phyloP scores from a whole-genome alignment of 2,113 vertebrate genomes.

The Kryptolebias marmoratus region DNA sequence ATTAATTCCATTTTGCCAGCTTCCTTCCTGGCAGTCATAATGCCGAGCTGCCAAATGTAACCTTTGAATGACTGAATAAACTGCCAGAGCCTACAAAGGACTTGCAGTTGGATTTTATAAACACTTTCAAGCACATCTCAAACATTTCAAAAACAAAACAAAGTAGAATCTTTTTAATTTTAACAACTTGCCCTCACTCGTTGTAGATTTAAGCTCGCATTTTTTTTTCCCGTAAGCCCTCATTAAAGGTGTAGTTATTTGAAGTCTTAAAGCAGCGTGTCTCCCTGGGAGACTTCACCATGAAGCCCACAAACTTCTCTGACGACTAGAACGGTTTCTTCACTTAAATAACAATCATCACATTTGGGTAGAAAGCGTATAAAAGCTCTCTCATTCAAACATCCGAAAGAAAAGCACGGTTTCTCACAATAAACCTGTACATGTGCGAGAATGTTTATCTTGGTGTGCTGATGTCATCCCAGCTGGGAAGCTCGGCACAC shows the following conservation, averaged over 20 bases:
- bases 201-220: too few species aligned
- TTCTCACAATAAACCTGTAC: slow-evolving; percentile 13
- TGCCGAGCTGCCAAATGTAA: slow-evolving; percentile 22
- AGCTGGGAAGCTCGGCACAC: slow-evolving; percentile 17
- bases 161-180: too few species aligned
- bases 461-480: slow-evolving; percentile 42
- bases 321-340: slow-evolving; percentile 13
- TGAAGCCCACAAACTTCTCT: background rate
- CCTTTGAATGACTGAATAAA: slow-evolving; percentile 36
- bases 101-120: too few species aligned
- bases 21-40: too few species aligned
- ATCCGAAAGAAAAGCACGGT: background rate
- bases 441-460: slow-evolving; percentile 16
- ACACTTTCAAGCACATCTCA: too few species aligned
- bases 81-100: background rate
- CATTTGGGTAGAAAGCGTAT: background rate
- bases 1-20: background rate
- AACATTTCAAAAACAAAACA: too few species aligned
- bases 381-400: slow-evolving; percentile 18
- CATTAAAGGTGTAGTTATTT: background rate
- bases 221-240: background rate
- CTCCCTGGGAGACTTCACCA: too few species aligned
- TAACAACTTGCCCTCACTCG: too few species aligned
- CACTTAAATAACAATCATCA: slow-evolving; percentile 1
- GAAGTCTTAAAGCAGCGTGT: background rate